Base-by-base conservation (phyloP, 2,113 vertebrate species). In the Pseudorectes ferrugineus region DNA sequence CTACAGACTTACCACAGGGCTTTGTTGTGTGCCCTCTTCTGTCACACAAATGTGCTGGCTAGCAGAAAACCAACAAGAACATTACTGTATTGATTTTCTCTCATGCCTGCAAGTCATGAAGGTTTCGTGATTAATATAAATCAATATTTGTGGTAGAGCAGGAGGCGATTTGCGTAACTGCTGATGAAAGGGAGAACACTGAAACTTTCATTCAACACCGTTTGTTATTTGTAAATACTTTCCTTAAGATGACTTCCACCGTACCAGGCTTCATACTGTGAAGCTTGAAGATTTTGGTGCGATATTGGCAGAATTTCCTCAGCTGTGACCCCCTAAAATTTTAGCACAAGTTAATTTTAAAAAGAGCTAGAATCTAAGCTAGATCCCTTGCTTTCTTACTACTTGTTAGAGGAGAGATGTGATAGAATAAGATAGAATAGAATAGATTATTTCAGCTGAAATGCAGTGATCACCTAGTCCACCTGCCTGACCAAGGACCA, bases 81-180 rank as follows among this genome's bases (percentile, higher is more conserved):
- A 51, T 61, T 96, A 57, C 35, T 36, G 49, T 80, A 89, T 95
- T 92, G 63, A 29, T 96, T 96, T 97, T 81, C 77, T 85, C 75
- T 91, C 85, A 49, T 86, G 75, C 79, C 94, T 88, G n/a, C 59
- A 95, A 95, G 88, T 78, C 72, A 84, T 93, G 91, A 94, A 57
- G 67, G 93, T 91, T 96, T 88, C 2, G 16, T 93, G 83, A 97
- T 95, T 94, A 92, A 95, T 96, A 93, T 89, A 93, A 96, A 93
- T 96, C 96, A 92, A 91, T 97, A 91, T 91, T 93, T 95, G 80
- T 75, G 71, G 70, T 94, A 91, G 59, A 94, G 85, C 79, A 91
- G 67, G 84, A 83, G 72, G 82, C 86, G 91, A 95, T 95, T 87
- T 97, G 77, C 43, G 14, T 97, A 97, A 93, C 67, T 97, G 63